These are phyloP conservation scores for Micromussa lordhowensis DNA, from an alignment of 92 coral and sea anemone genomes.

Conservation along the genomic window DNA sequence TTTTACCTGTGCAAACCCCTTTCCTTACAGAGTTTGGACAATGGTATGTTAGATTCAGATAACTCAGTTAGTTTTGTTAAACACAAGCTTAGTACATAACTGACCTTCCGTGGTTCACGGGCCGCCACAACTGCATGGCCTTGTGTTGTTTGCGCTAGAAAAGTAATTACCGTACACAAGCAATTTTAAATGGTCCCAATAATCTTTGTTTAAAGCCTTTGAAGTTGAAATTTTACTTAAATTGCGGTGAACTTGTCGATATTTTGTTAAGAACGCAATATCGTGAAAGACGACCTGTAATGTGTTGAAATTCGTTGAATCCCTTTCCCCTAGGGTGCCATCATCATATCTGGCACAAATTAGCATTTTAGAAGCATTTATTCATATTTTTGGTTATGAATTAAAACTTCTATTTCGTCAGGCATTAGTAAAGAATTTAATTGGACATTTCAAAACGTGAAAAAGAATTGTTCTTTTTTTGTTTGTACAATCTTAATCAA, in stretches of 20 bases:
- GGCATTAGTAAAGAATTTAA: not conserved
- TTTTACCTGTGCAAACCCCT: not conserved
- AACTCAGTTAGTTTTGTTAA: not conserved
- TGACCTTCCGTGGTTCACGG: not conserved
- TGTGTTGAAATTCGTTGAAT: not conserved
- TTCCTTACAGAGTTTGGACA: not conserved
- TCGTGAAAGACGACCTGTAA: not conserved
- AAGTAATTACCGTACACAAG: not conserved
- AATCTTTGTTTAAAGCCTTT: not conserved
- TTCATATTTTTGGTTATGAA: not conserved
- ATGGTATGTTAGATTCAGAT: not conserved
- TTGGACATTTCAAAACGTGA: not conserved
- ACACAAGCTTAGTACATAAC: not conserved
- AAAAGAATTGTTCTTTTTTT: not conserved
- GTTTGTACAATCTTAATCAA: not conserved
- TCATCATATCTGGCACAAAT: not conserved
- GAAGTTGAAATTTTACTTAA: constrained; percentile 8
- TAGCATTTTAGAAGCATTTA: constrained; percentile 12
- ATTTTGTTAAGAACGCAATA: not conserved
- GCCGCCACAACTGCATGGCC: not conserved
- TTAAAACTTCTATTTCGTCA: not conserved
- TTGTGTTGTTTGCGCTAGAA: not conserved
- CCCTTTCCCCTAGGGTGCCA: constrained; percentile 9
- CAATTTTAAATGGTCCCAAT: not conserved
- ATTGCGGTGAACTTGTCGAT: not conserved